Evolutionary conservation across 2,888 invertebrate genomes (phyloP).

Genomic region (Glaucopsyche alexis): DNA sequence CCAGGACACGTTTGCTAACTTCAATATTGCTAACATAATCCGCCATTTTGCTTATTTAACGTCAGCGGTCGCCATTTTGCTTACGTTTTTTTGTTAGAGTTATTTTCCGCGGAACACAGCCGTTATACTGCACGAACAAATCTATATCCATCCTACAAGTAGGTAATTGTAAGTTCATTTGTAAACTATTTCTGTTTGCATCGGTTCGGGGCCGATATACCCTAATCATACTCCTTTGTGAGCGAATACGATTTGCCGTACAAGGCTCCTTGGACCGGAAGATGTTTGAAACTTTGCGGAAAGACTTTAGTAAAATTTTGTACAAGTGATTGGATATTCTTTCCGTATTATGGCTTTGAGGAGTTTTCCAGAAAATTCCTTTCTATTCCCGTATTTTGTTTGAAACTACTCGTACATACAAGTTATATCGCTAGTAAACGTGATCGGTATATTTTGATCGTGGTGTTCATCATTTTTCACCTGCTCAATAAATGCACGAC

Average conservation of each 20-base stretch:
- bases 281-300: constrained; percentile 23
- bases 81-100: too few relatives aligned
- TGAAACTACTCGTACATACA: background rate
- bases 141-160: too few relatives aligned
- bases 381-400: background rate
- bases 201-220: background rate
- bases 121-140: too few relatives aligned
- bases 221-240: constrained; percentile 35
- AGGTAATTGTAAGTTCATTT: background rate
- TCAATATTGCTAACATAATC: too few relatives aligned
- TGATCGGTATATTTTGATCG: background rate
- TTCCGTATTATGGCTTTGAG: constrained; percentile 5
- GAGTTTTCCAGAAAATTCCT: constrained; percentile 16
- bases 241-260: constrained; percentile 26
- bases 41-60: too few relatives aligned
- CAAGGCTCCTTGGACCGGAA: constrained; percentile 19
- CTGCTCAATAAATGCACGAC: background rate
- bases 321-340: constrained; percentile 25
- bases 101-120: too few relatives aligned
- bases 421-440: background rate
- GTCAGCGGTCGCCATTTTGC: too few relatives aligned
- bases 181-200: background rate
- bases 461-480: background rate
- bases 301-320: constrained; percentile 27
- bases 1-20: too few relatives aligned